phyloP scores from a whole-genome alignment of 1,140 invertebrate species.

The Plectrocnemia conspersa region DNA sequence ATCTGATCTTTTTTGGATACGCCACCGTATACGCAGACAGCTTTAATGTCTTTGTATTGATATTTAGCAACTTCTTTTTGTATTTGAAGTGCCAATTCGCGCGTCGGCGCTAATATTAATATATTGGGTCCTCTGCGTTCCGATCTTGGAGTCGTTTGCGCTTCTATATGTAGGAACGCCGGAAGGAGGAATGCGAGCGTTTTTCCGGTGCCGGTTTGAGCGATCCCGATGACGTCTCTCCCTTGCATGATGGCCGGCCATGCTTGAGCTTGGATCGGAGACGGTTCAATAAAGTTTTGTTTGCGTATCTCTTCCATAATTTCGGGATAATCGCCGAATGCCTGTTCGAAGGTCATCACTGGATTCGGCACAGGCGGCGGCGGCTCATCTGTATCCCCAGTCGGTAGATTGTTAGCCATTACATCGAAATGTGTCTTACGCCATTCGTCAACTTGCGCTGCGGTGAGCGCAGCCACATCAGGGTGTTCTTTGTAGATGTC shows the following conservation, averaged over 20 bases:
- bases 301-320: constrained; percentile 76
- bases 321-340: constrained; percentile 77
- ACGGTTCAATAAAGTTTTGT: constrained; percentile 76
- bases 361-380: constrained; percentile 67
- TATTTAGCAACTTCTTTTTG: constrained; percentile 86
- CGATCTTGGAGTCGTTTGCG: constrained; percentile 63
- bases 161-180: constrained; percentile 83
- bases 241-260: constrained; percentile 86
- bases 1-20: constrained; percentile 74
- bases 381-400: constrained; percentile 34
- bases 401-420: constrained; percentile 54
- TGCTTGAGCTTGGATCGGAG: constrained; percentile 86
- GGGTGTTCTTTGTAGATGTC: constrained; percentile 81
- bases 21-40: constrained; percentile 85
- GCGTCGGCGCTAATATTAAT: constrained; percentile 81
- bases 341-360: constrained; percentile 76
- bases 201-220: constrained; percentile 88
- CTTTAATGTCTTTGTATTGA: constrained; percentile 74
- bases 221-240: constrained; percentile 87
- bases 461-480: constrained; percentile 60
- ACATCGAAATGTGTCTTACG: constrained; percentile 68
- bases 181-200: constrained; percentile 89
- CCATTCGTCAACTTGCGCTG: constrained; percentile 58
- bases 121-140: constrained; percentile 77
- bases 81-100: constrained; percentile 88